phyloP scores from a whole-genome alignment of 2,113 vertebrate genomes.

The Acrocephalus arundinaceus region DNA sequence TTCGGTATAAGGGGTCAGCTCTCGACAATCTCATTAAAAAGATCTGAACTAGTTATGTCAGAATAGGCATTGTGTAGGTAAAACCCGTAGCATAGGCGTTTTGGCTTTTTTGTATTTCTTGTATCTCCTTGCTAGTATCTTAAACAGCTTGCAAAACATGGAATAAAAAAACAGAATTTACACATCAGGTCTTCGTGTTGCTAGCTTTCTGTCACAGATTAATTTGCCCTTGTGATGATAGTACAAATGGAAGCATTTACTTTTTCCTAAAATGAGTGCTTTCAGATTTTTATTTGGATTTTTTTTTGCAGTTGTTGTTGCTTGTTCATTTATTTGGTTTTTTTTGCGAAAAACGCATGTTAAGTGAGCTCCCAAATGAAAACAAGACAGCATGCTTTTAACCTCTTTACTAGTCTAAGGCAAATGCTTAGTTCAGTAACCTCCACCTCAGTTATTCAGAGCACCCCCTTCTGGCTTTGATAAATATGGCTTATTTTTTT shows the following conservation, averaged over 20 bases:
- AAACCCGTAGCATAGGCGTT: not conserved
- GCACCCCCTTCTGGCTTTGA: slow-evolving; percentile 47
- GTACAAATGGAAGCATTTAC: not conserved
- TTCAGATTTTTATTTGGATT: not conserved
- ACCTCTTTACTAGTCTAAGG: not conserved
- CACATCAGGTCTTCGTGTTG: not conserved
- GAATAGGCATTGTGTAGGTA: not conserved
- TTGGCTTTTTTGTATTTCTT: not conserved
- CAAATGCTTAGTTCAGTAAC: not conserved
- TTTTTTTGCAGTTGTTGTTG: not conserved
- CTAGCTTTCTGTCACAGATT: not conserved
- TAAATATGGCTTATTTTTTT: not conserved
- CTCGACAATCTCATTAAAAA: not conserved
- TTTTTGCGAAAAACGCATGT: not conserved
- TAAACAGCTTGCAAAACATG: not conserved
- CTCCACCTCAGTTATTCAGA: not conserved
- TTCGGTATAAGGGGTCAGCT: not conserved
- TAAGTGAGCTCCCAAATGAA: not conserved
- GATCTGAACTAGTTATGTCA: not conserved
- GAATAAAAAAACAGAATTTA: not conserved
- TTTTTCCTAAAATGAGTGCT: not conserved
- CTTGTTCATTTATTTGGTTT: not conserved
- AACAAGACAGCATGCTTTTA: not conserved
- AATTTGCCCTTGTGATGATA: slow-evolving; percentile 17
- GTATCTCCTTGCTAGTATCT: not conserved